Evolutionary conservation across 2,113 vertebrate species (phyloP).

Genomic region (Otus sunia): DNA sequence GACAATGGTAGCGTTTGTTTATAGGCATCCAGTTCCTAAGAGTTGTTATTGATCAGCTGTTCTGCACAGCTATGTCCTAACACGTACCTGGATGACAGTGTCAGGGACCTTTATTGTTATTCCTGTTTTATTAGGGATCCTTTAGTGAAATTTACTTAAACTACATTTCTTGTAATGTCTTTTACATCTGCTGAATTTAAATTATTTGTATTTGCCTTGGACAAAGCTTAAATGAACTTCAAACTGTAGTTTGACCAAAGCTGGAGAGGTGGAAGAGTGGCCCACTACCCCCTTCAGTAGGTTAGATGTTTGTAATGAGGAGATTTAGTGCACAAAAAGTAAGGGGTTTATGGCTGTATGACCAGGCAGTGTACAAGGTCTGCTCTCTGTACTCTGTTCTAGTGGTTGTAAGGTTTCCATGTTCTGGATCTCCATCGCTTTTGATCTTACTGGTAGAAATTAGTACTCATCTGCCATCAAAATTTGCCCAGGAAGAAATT

Average conservation of each 20-base stretch:
- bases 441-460: background rate
- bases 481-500: background rate
- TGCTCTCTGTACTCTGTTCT: background rate
- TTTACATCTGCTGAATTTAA: background rate
- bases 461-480: background rate
- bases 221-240: background rate
- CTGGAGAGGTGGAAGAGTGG: background rate
- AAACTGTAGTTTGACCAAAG: background rate
- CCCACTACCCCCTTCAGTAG: background rate
- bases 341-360: rapidly evolving
- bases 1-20: background rate
- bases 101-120: background rate
- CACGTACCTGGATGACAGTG: background rate
- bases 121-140: background rate
- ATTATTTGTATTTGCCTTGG: background rate
- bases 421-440: background rate
- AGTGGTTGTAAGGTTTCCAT: rapidly evolving
- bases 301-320: background rate
- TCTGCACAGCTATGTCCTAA: background rate
- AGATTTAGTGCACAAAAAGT: background rate
- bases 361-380: no score
- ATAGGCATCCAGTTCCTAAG: background rate
- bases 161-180: background rate
- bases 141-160: background rate
- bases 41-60: background rate